Percentiles rank a stretch among this genome's conserved stretches.
These are phyloP conservation scores for Leucoraja ocellata DNA, from an alignment of 2,797 vertebrate species.

Conservation along the genomic window DNA sequence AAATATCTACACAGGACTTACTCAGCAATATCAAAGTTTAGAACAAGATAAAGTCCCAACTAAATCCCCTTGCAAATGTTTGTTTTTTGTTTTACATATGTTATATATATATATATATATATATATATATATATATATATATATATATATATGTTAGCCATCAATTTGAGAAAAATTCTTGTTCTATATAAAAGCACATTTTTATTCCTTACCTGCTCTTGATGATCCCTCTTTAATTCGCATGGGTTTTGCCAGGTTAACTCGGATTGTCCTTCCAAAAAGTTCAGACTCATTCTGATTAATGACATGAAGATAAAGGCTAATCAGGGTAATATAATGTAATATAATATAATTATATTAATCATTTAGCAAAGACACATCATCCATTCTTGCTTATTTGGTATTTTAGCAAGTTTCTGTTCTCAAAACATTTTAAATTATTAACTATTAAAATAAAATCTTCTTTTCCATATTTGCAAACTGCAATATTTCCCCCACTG, in stretches of 20 bases:
- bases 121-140: neutral
- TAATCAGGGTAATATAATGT: neutral
- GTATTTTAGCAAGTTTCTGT: too few relatives aligned
- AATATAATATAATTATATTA: too few relatives aligned
- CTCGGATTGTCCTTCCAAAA: constrained; percentile 88
- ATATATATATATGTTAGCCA: neutral
- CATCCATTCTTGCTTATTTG: neutral
- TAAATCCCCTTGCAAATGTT: neutral
- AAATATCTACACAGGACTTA: neutral
- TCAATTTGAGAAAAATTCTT: neutral
- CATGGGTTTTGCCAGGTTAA: constrained; percentile 96
- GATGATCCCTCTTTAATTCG: constrained; percentile 94
- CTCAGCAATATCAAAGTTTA: neutral
- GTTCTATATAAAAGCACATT: neutral
- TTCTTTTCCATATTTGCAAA: too few relatives aligned
- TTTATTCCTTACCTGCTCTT: constrained; percentile 70
- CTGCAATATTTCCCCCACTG: too few relatives aligned
- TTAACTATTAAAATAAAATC: neutral
- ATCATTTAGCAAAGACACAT: neutral
- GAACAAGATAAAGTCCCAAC: neutral
- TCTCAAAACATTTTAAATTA: neutral
- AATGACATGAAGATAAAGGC: neutral
- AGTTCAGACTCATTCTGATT: constrained; percentile 83
- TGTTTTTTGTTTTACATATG: neutral
- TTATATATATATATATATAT: neutral